Percentiles rank a stretch among this genome's conserved stretches.
Evolutionary conservation across 2,113 vertebrate species (phyloP).

Genomic region (Eulemur macaco): DNA sequence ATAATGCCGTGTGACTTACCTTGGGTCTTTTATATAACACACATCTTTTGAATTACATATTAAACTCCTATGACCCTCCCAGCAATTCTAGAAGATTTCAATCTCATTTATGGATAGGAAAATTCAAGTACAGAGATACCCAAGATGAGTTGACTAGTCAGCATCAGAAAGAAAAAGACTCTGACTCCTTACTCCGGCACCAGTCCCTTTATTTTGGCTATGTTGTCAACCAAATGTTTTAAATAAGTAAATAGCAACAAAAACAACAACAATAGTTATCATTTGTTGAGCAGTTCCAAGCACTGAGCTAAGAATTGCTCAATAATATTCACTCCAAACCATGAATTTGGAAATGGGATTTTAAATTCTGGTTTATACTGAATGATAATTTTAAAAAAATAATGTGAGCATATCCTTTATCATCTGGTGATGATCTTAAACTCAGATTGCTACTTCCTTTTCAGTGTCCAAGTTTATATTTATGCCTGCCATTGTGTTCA

Average conservation of each 20-base stretch:
- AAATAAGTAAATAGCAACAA: slow-evolving; percentile 9
- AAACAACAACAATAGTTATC: background rate
- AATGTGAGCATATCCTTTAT: background rate
- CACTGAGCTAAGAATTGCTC: background rate
- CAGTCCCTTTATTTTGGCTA: background rate
- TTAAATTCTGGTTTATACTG: slow-evolving; percentile 4
- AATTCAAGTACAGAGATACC: background rate
- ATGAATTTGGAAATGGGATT: slow-evolving; percentile 26
- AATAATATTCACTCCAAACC: background rate
- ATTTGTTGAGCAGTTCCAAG: background rate
- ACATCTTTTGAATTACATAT: background rate
- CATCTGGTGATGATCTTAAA: background rate
- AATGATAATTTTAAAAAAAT: background rate
- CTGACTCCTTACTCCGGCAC: background rate
- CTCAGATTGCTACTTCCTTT: background rate
- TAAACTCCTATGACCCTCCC: background rate
- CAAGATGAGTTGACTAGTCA: background rate
- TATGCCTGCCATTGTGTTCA: background rate
- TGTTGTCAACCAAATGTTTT: background rate
- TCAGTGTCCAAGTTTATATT: background rate
- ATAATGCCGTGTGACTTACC: background rate
- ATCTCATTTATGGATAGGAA: background rate
- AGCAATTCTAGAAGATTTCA: background rate
- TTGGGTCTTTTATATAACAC: background rate
- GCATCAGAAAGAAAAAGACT: background rate